A percentile compares a stretch with the other conserved stretches of the same genome.
Conservation (phyloP, 2,113 vertebrate genomes). For the Rhadina sibilatrix region DNA sequence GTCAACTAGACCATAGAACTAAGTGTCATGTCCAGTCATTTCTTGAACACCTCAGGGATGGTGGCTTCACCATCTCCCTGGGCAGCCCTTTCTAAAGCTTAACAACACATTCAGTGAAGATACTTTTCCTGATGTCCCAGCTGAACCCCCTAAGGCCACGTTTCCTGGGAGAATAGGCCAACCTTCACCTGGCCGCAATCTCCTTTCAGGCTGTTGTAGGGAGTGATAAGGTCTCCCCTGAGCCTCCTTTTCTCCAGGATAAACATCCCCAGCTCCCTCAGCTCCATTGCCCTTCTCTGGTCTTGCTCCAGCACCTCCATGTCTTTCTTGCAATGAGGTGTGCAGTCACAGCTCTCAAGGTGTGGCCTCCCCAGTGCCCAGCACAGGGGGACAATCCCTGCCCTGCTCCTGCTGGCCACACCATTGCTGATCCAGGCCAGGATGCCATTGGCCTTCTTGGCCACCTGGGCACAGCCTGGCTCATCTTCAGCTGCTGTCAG, state of each 20-base stretch:
- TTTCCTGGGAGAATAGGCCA: background rate
- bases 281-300: background rate
- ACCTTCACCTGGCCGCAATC: accelerated
- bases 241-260: background rate
- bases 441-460: background rate
- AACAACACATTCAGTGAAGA: background rate
- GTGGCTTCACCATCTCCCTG: background rate
- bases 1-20: background rate
- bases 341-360: accelerated
- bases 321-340: background rate
- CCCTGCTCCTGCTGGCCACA: background rate
- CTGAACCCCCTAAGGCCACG: accelerated
- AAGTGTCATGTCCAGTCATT: background rate
- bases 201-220: background rate
- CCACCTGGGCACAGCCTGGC: background rate
- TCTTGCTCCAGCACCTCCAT: background rate
- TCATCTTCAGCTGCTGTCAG: background rate
- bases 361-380: background rate
- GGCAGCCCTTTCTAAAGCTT: background rate
- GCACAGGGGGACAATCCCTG: background rate
- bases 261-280: background rate
- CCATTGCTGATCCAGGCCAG: background rate
- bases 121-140: background rate
- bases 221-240: accelerated
- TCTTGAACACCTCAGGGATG: background rate